These are phyloP conservation scores for Leucophenga maculata DNA, from an alignment of 2,888 invertebrate species.

Conservation along the genomic window DNA sequence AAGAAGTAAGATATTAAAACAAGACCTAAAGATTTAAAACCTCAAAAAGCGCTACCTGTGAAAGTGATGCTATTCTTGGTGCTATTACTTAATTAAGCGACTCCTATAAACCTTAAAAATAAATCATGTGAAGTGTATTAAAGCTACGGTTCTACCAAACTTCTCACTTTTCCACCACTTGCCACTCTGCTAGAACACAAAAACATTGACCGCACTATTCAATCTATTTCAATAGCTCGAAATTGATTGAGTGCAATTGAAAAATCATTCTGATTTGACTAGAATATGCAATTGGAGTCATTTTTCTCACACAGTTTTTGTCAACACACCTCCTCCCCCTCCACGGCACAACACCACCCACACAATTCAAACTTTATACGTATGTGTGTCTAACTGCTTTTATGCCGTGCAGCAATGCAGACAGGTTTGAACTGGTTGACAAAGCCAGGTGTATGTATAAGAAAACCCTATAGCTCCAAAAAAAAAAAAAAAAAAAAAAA, in stretches of 20 bases:
- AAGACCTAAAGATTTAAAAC: too few relatives aligned
- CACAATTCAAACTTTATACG: background rate
- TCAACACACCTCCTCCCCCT: background rate
- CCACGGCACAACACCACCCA: too few relatives aligned
- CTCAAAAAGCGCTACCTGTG: too few relatives aligned
- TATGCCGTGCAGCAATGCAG: constrained; percentile 33
- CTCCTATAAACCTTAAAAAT: too few relatives aligned
- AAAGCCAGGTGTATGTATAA: constrained; percentile 34
- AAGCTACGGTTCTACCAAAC: too few relatives aligned
- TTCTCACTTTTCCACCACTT: too few relatives aligned
- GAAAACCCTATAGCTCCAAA: constrained; percentile 4
- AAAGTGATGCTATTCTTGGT: too few relatives aligned
- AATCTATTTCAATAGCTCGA: constrained; percentile 45
- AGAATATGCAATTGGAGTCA: constrained; percentile 55
- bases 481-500: constrained; percentile 34
- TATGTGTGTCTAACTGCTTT: background rate
- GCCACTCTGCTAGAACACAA: background rate
- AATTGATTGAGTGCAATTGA: constrained; percentile 55
- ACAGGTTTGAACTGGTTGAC: constrained; percentile 24
- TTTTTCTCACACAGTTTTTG: constrained; percentile 24
- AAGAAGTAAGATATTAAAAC: too few relatives aligned
- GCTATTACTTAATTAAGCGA: too few relatives aligned
- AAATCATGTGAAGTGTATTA: too few relatives aligned
- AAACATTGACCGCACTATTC: constrained; percentile 37
- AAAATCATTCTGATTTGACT: constrained; percentile 55